Conservation (phyloP, 2,888 invertebrate species). For the Ormyrus thymus region DNA sequence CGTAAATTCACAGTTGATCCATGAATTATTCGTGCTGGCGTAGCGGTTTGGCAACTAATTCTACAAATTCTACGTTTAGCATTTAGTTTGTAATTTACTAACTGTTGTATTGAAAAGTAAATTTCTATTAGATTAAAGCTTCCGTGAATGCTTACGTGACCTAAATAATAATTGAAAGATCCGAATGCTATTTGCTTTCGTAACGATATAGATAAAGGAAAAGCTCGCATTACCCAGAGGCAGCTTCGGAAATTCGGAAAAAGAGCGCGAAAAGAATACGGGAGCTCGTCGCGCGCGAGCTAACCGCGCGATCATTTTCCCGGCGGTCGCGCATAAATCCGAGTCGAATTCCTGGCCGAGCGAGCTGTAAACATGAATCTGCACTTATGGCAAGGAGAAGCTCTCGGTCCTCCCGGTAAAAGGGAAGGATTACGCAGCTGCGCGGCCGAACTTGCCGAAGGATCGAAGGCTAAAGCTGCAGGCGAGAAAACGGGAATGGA, state of each 20-base stretch:
- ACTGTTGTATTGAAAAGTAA: too few relatives aligned
- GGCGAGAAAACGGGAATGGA: constrained; percentile 4
- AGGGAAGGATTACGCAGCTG: constrained; percentile 57
- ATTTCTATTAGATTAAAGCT: too few relatives aligned
- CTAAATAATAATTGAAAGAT: too few relatives aligned
- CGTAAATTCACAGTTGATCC: too few relatives aligned
- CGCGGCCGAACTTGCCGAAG: background rate
- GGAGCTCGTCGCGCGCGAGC: background rate
- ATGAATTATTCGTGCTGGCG: too few relatives aligned
- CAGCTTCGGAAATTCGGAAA: background rate
- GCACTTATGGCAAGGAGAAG: constrained; percentile 61
- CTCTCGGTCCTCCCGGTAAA: constrained; percentile 51
- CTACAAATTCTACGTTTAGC: too few relatives aligned
- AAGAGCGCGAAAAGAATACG: background rate
- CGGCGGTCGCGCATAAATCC: constrained; percentile 37
- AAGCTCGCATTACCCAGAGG: too few relatives aligned
- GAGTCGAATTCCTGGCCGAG: constrained; percentile 10
- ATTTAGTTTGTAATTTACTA: too few relatives aligned
- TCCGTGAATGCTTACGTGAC: too few relatives aligned
- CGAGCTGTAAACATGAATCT: constrained; percentile 65
- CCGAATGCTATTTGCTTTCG: too few relatives aligned
- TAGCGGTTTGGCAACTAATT: too few relatives aligned
- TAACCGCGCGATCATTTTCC: constrained; percentile 37
- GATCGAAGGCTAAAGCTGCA: constrained; percentile 32
- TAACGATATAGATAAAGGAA: background rate